Conservation (phyloP, 2,113 vertebrate species). For the Patagioenas fasciata region DNA sequence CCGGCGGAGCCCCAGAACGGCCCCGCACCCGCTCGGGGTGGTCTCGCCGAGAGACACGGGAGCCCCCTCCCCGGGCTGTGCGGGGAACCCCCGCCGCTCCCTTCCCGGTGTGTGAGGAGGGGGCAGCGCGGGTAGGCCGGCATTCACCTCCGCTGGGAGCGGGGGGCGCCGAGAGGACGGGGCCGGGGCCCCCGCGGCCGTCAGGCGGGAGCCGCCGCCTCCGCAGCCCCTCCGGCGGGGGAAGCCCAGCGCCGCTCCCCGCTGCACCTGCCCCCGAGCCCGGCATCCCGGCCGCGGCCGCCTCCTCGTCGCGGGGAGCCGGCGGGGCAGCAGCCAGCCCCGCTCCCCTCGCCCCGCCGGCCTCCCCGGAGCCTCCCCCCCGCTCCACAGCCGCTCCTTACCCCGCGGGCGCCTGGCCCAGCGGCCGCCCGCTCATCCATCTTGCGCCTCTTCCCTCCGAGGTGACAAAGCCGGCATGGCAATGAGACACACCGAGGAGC, state of each 20-base stretch:
- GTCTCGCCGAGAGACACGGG: background rate
- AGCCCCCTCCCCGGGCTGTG: background rate
- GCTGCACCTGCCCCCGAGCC: background rate
- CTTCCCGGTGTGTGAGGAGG: background rate
- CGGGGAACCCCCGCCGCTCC: background rate
- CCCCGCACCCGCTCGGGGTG: background rate
- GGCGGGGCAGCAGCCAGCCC: background rate
- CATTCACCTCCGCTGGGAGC: background rate
- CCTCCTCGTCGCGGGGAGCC: background rate
- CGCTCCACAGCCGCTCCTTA: background rate
- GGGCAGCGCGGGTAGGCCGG: background rate
- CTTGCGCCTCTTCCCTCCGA: background rate
- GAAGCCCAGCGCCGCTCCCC: background rate
- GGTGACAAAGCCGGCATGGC: conserved; percentile 29
- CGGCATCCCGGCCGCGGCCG: background rate
- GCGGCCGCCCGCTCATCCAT: conserved; percentile 28
- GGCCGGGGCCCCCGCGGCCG: background rate
- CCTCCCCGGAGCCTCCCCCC: background rate
- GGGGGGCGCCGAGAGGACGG: background rate
- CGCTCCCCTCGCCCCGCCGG: background rate
- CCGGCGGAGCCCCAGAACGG: background rate
- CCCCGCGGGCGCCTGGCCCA: background rate
- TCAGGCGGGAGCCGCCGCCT: background rate
- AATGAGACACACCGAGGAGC: background rate
- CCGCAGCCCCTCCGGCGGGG: background rate